Base-by-base conservation (phyloP, 2,888 invertebrate genomes). In the Pyrrhia umbra region DNA sequence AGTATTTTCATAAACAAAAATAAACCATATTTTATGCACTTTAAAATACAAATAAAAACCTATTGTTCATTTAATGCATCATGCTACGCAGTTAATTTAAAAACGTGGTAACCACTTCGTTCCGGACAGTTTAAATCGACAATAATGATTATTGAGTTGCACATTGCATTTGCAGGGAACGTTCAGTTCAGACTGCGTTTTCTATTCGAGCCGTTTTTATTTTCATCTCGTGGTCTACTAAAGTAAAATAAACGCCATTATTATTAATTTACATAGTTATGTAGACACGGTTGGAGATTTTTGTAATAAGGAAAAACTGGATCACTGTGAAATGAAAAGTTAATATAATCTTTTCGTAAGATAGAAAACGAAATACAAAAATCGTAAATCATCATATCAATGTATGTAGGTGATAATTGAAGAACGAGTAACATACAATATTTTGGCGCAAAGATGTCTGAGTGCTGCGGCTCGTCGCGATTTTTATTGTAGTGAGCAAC, bases 401-500 rank as follows among this genome's bases (percentile, higher is more conserved):
- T 39, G 43, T 45, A 47, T 13, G 15, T 25, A 15, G 30, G 10
- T 23, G 42, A 47, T 45, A 23, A 18, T 16, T 39, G 43, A 34
- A 18, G 6, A 27, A 57, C 30, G n/a, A 10, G 18, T 34, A 40
- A 25, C 39, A 58, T 54, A 42, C 15, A 47, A 58, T 64, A 55
- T 61, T 67, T 67, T 58, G 77, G 68, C 58, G 55, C 42, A 52
- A 45, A 60, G 34, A 46, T 52, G 57, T 68, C 57, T 21, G 43
- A 52, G 42, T 59, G 55, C 18, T 42, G 34, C 20, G 55, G 18
- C 16, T 49, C 34, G 21, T 16, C 27, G 23, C 46, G 42, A 58
- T 68, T 61, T 57, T 68, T 66, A 51, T 67, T 59, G 52, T 60
- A 62, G 47, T 63, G 55, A 63, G 63, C 45, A 65, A 75, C 54